Base-by-base conservation (phyloP, 2,113 vertebrate species). In the Xenopus borealis region DNA sequence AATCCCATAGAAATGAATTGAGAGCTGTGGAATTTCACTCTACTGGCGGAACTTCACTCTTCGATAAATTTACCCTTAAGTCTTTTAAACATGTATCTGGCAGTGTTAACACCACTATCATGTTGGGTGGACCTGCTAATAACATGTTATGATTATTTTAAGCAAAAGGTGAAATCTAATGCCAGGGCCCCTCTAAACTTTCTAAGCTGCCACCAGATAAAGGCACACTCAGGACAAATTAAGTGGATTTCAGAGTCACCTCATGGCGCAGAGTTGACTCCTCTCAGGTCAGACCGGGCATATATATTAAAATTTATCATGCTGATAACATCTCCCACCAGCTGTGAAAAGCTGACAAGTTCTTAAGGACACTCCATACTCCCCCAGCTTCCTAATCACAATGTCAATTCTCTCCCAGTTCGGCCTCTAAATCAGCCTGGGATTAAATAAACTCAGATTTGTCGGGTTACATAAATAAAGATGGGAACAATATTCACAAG, bases 401-500 rank as follows among this genome's bases (percentile, higher is more conserved):
- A 55, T n/a, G 14, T 13, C 12, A 13, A 10, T 50, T 50, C 47
- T 12, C 47, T 3, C 47, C 47, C 47, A 17, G 3, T 2, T 3
- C 46, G 47, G 6, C 30, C 19, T 47, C 23, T 18, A 33, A 50
- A 18, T 17, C 45, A 18, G 16, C 1, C 8, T 10, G 8, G 16
- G 58, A 12, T 7, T 12, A 3, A 17, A 23, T 40, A 10, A n/a
- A 10, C 59, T 62, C 44, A 2, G 59, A 62, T 47, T 58, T 62
- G 40, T 23, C n/a, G 58, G 40, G 30, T 62, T 17, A 63, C 50
- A 72, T 63, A 33, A 50, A 72, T 72, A 63, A 27, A 40, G 17
- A 72, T 64, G 61, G 62, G 71, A n/a, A 62, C 70, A 72, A 11
- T 62, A 72, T 72, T 58, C 30, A 53, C 71, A 72, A 62, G 62